A percentile compares a stretch with the other conserved stretches of the same genome.
Evolutionary conservation across 2,888 invertebrate species (phyloP).

Genomic region (Tetropium fuscum): DNA sequence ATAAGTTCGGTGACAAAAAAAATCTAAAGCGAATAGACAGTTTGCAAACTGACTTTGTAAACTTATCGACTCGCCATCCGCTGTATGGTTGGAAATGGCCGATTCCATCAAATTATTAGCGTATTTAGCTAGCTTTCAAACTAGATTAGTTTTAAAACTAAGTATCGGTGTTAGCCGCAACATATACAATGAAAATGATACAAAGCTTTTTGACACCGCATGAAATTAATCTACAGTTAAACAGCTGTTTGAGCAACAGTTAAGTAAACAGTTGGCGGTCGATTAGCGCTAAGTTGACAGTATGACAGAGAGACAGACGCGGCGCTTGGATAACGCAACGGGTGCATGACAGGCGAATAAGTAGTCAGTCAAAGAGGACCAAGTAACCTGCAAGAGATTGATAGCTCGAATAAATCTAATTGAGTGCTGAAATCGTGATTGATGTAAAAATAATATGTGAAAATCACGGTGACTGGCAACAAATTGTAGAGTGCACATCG

Average conservation of each 20-base stretch:
- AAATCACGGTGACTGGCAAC: conserved; percentile 63
- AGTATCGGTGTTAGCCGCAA: no score
- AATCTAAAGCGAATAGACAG: no score
- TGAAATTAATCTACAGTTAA: neutral
- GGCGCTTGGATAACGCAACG: conserved; percentile 39
- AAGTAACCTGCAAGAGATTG: conserved; percentile 41
- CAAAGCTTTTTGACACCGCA: neutral
- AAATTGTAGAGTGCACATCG: conserved; percentile 46
- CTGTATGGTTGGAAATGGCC: no score
- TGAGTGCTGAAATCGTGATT: conserved; percentile 64
- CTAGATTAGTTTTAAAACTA: no score
- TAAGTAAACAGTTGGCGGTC: conserved; percentile 22
- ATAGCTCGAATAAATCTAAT: conserved; percentile 52
- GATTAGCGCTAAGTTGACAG: conserved; percentile 34
- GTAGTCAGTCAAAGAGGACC: conserved; percentile 33
- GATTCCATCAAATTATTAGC: no score
- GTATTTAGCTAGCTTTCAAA: no score
- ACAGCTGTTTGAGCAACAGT: neutral
- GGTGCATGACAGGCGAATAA: conserved; percentile 40
- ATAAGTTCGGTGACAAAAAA: no score
- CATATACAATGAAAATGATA: no score
- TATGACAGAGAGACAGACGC: conserved; percentile 38
- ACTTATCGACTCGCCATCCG: no score
- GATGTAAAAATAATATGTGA: conserved; percentile 65
- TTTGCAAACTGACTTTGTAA: no score